Base-by-base conservation (phyloP, 23 tunicate genomes). In the Styela clava region DNA sequence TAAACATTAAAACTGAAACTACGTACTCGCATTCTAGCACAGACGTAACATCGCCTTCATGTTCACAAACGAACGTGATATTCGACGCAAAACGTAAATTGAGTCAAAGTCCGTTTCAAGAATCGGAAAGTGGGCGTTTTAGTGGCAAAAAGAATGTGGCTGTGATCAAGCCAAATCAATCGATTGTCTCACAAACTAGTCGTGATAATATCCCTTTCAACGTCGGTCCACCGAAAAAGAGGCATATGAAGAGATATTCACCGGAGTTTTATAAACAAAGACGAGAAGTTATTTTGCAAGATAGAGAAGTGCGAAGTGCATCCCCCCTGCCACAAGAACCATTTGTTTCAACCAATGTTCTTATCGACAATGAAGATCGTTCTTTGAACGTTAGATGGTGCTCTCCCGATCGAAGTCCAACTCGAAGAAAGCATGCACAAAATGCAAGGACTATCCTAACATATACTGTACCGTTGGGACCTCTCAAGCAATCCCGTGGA, bases 161-260 rank as follows among this genome's bases (percentile, higher is more conserved):
- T 0, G 81, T 76, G 12, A 76, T 76, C 21, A 76, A 76, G 44
- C 81, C 81, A 52, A 76, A 76, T 44, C 81, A 76, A 24, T 76
- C 81, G 31, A 25, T 52, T 21, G 33, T 44, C 18, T 18, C 25
- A 16, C n/a, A 33, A 31, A n/a, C 20, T 61, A 27, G 21, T 12
- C 35, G 37, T 27, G 71, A 67, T 16, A 44, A 44, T 44, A 44
- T 44, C 27, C 81, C 81, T 27, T 52, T 21, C 16, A 44, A 1
- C 64, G 52, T 26, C 16, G 35, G 81, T 56, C 81, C 81, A 26
- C 81, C 81, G 0, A 76, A 76, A 29, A 76, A 76, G 24, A 72
- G 81, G 21, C 81, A 76, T 1, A 44, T 2, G 81, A 76, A 76
- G 16, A 21, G 81, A 27, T 76, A 76, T 44, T 76, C 81, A 27